Percentiles rank a stretch among this genome's conserved stretches.
Conservation (phyloP, 1,140 invertebrate species). For the Cydia splendana region DNA sequence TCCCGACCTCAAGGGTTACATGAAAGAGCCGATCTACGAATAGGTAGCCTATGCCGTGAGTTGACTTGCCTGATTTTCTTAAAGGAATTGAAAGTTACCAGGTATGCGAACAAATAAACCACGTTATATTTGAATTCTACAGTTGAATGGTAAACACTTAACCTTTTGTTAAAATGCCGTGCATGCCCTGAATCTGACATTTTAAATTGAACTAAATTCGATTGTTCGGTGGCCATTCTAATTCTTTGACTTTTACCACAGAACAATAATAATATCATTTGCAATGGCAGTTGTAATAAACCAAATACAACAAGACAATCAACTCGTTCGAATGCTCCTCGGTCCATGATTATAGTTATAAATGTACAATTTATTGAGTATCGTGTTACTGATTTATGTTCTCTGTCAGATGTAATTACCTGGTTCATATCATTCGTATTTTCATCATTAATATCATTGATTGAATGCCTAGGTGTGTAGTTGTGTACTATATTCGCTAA, state of each 20-base stretch:
- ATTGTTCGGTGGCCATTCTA: conserved; percentile 16
- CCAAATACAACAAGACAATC: conserved; percentile 3
- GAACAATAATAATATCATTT: neutral
- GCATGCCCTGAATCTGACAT: conserved; percentile 18
- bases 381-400: conserved; percentile 17
- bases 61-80: no score
- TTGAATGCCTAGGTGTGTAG: neutral
- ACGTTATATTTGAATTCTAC: neutral
- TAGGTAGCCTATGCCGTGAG: no score
- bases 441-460: conserved; percentile 16
- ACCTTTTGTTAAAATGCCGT: conserved; percentile 14
- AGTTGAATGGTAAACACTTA: neutral
- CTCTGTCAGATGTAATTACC: neutral
- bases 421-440: conserved; percentile 14
- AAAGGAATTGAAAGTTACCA: neutral
- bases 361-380: neutral
- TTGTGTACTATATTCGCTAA: neutral
- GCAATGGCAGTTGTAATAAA: neutral
- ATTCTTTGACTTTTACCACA: conserved; percentile 1
- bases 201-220: conserved; percentile 11
- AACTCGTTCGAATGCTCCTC: neutral
- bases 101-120: neutral
- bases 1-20: no score
- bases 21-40: no score
- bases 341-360: neutral